Evolutionary conservation across 1,140 invertebrate genomes (phyloP).

Genomic region (Nasonia giraulti): DNA sequence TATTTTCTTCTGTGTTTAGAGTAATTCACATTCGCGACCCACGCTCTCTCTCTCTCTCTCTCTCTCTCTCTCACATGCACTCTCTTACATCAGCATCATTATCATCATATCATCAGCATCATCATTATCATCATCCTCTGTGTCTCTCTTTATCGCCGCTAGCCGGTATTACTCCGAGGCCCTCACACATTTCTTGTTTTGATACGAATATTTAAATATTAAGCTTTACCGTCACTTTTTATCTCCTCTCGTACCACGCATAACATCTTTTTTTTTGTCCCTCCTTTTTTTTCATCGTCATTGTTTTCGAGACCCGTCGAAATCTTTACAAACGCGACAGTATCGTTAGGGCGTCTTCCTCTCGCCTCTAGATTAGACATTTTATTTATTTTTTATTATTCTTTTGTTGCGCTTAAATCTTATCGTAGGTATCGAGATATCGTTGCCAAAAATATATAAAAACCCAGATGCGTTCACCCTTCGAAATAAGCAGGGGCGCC

Average conservation of each 20-base stretch:
- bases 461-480: constrained; percentile 71
- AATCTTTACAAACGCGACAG: constrained; percentile 70
- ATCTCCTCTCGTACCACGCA: constrained; percentile 36
- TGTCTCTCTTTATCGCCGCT: constrained; percentile 66
- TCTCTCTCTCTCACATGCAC: background rate
- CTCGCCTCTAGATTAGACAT: constrained; percentile 57
- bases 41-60: background rate
- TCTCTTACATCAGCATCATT: constrained; percentile 12
- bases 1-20: constrained; percentile 58
- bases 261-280: constrained; percentile 52
- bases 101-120: constrained; percentile 17
- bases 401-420: constrained; percentile 71
- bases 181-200: constrained; percentile 72
- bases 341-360: constrained; percentile 65
- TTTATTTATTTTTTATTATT: constrained; percentile 58
- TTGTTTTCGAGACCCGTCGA: constrained; percentile 67
- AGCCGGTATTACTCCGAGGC: constrained; percentile 71
- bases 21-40: constrained; percentile 51
- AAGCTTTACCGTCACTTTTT: constrained; percentile 63
- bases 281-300: constrained; percentile 52
- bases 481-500: constrained; percentile 72
- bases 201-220: constrained; percentile 75
- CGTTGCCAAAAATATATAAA: constrained; percentile 76
- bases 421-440: constrained; percentile 73
- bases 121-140: constrained; percentile 29